Evolutionary conservation across 2,797 vertebrate genomes (phyloP), one percentile per base, ranked within the genome.

Genomic region (Hapalemur alaotrensis): DNA sequence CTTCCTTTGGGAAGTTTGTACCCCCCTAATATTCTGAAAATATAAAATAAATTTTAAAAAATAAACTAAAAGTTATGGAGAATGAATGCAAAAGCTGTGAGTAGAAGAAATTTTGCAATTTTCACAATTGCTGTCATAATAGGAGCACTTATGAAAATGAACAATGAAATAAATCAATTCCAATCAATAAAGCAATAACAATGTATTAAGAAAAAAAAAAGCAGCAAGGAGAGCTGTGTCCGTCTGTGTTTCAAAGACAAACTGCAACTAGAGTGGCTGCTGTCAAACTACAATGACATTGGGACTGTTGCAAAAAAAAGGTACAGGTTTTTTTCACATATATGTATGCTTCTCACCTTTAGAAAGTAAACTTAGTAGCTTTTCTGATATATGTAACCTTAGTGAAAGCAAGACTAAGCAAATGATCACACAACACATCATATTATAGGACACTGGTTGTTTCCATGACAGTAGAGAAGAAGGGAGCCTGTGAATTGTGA

Each of bases 161-260:
- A 79, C 81, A 76, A 92, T 80, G 25, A 67, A 78, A 88, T 20
- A 95, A 95, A 97, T 97, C 76, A 25, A 97, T 94, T 95, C 65
- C 84, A 92, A 97, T 97, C 97, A 97, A 97, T 97, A 97, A 94
- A 89, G 93, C 91, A 95, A 90, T 98, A 94, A 59, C 89, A 95
- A 94, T 96, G 93, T 95, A 97, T 97, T 98, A 97, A 96, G 96
- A 70, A 54, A 54, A 52, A 52, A 52, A 52, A 54, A 82, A 25
- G 18, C 14, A 92, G 35, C 41, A 89, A 81, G 23, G 12, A 88
- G 28, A 59, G 84, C 22, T 50, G 23, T 46, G 54, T 6, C 57
- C 7, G 18, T 67, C 28, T 70, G 7, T 35, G 35, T 89, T 93
- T 92, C 15, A 92, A 75, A 89, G 69, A 17, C 67, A 85, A 59